Conservation (phyloP, 1,140 invertebrate genomes). For the Bombus fervidus region DNA sequence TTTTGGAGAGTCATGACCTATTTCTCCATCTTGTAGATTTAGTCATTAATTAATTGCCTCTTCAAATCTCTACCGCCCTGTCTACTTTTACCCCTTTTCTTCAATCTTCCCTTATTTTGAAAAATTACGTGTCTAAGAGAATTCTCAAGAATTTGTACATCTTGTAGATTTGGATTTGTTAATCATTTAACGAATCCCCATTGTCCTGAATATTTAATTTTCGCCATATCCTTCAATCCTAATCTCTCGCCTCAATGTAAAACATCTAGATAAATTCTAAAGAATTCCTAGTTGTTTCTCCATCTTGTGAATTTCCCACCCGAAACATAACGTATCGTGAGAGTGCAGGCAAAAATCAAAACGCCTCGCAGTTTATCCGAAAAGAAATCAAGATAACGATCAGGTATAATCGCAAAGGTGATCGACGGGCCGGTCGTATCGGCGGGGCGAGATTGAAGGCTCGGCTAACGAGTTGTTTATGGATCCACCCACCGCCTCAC, state of each 20-base stretch:
- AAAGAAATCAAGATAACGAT: conserved; percentile 67
- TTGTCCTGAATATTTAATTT: neutral
- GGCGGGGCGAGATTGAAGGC: conserved; percentile 76
- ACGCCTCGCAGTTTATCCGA: conserved; percentile 29
- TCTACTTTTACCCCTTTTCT: neutral
- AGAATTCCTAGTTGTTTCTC: no score
- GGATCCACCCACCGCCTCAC: conserved; percentile 69
- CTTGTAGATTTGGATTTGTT: neutral
- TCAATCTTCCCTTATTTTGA: neutral
- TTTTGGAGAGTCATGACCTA: no score
- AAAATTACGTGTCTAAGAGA: neutral
- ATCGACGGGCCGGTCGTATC: conserved; percentile 65
- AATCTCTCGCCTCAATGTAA: no score
- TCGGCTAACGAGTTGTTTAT: conserved; percentile 80
- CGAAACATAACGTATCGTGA: neutral
- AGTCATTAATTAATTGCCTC: no score
- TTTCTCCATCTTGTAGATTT: no score
- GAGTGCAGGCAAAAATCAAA: neutral
- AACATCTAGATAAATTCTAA: no score
- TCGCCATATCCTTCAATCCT: neutral
- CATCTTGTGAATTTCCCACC: no score
- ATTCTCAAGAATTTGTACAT: no score
- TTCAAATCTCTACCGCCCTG: no score
- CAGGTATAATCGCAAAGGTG: conserved; percentile 65
- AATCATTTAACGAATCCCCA: neutral